phyloP scores from a whole-genome alignment of 2,888 invertebrate genomes.

The Enchytraeus crypticus region DNA sequence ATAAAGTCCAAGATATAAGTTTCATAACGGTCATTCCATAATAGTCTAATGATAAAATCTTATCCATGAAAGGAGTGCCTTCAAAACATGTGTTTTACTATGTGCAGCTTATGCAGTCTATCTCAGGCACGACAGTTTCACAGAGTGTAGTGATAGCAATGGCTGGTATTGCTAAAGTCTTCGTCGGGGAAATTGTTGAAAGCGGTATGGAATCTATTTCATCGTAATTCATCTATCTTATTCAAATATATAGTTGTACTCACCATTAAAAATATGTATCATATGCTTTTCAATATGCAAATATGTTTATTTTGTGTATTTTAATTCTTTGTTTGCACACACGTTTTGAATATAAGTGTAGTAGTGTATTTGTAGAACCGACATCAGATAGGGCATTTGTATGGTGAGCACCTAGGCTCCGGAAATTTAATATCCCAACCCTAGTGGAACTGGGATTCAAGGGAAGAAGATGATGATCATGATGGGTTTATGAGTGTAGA shows the following conservation, averaged over 20 bases:
- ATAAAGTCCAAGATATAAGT: too few relatives aligned
- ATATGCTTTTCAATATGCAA: background rate
- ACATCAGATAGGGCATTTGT: too few relatives aligned
- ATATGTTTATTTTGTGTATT: background rate
- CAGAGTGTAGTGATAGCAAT: slow-evolving; percentile 99
- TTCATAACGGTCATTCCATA: too few relatives aligned
- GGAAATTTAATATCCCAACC: too few relatives aligned
- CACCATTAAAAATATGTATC: background rate
- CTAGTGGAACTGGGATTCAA: too few relatives aligned
- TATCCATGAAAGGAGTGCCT: too few relatives aligned
- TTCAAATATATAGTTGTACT: slow-evolving; percentile 1
- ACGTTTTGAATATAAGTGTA: background rate
- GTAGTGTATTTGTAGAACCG: too few relatives aligned
- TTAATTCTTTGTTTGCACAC: background rate
- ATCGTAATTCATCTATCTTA: background rate
- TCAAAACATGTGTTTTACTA: slow-evolving; percentile 13
- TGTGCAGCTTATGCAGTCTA: slow-evolving; percentile 79
- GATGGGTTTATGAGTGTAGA: too few relatives aligned
- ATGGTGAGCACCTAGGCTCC: too few relatives aligned
- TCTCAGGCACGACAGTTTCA: slow-evolving; percentile 75
- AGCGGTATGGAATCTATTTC: slow-evolving; percentile 60
- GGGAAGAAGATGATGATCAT: too few relatives aligned
- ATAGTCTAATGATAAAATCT: too few relatives aligned
- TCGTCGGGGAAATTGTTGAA: slow-evolving; percentile 97
- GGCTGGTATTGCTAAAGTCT: slow-evolving; percentile 98